Base-by-base conservation (phyloP, 1,140 invertebrate species). In the Diachasmimorpha longicaudata region DNA sequence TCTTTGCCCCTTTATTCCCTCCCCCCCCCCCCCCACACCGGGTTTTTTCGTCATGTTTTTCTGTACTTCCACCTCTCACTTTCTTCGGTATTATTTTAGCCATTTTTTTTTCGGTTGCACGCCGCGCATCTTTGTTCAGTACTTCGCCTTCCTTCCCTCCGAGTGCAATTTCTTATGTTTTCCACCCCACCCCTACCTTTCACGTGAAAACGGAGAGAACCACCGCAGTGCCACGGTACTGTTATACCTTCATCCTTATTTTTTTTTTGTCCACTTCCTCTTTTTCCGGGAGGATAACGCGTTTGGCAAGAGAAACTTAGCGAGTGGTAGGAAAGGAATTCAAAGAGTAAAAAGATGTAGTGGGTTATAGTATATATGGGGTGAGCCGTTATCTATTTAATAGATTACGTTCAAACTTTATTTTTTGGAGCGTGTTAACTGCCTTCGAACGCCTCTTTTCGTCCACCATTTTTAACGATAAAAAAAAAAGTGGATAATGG, bases 361-460 rank as follows among this genome's bases (percentile, higher is more conserved):
- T 63, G 58, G 58, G 11, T 63, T 63, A 31, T 63, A 13, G 58
- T 63, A 63, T 63, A 63, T 63, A 46, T 21, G 44, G 46, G 70
- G 13, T 67, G 46, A 42, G 55, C 48, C 72, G 76, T 81, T 82
- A 83, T 83, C 82, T 80, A 74, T 83, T 83, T 81, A 83, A 84
- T 82, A 81, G 75, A 82, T 82, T 84, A 81, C 82, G 72, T 78
- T 80, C 77, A 52, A 73, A 73, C 74, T 83, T 72, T 80, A 78
- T 72, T 81, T 79, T 79, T 80, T 79, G 77, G 79, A 75, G 25
- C 75, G 76, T 80, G 83, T 80, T 83, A 83, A 82, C 79, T 75
- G 79, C 77, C 73, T 80, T 73, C 52, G 25, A 37, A 39, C 14
- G 66, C n/a, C n/a, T 36, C 58, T 68, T 68, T 68, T 68, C 31